Percentiles rank a stretch among this genome's conserved stretches.
These are phyloP conservation scores for Andrena dorsata DNA, from an alignment of 2,888 invertebrate genomes.

Conservation along the genomic window DNA sequence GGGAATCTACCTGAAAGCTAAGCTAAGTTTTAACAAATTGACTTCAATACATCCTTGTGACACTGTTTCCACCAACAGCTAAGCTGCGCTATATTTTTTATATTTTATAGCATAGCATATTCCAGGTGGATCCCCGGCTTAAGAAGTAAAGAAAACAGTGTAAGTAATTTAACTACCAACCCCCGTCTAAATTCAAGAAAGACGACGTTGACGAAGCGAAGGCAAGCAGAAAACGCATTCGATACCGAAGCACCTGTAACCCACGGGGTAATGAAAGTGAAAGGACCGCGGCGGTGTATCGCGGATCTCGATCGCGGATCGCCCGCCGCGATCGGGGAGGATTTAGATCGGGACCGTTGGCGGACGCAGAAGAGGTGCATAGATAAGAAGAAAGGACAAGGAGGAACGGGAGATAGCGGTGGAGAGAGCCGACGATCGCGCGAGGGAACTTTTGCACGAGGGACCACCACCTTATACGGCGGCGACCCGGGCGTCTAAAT, in stretches of 20 bases:
- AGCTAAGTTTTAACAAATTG: too few relatives aligned
- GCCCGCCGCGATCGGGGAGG: too few relatives aligned
- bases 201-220: too few relatives aligned
- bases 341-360: not conserved
- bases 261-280: not conserved
- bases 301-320: not conserved
- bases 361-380: not conserved
- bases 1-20: too few relatives aligned
- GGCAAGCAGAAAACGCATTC: not conserved
- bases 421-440: constrained; percentile 53
- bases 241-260: not conserved
- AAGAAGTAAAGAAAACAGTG: too few relatives aligned
- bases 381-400: constrained; percentile 38
- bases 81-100: too few relatives aligned
- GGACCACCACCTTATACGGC: constrained; percentile 84
- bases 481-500: constrained; percentile 85
- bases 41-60: too few relatives aligned
- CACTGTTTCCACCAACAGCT: too few relatives aligned
- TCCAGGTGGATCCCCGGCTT: too few relatives aligned
- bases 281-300: not conserved
- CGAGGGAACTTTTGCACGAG: constrained; percentile 74
- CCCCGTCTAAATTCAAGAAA: too few relatives aligned
- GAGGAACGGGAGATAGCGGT: constrained; percentile 33
- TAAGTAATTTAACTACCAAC: too few relatives aligned
- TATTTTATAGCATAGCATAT: too few relatives aligned